Evolutionary conservation across 2,113 vertebrate genomes (phyloP).

Genomic region (Motacilla alba): DNA sequence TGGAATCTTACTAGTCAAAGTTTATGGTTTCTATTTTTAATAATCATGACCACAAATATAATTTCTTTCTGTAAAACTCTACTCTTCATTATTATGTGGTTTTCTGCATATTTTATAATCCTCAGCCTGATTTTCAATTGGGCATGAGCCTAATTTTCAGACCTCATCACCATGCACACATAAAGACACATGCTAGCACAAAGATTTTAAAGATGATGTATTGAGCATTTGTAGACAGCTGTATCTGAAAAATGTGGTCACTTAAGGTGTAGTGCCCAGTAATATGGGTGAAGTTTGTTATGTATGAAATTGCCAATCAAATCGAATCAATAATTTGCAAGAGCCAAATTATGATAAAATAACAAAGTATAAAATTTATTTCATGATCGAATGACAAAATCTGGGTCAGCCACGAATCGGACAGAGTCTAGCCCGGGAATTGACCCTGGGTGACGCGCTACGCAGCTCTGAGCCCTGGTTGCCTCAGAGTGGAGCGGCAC

Average conservation of each 20-base stretch:
- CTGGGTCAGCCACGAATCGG: no score
- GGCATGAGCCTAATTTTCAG: not conserved
- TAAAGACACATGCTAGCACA: not conserved
- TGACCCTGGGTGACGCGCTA: no score
- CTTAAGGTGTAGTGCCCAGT: not conserved
- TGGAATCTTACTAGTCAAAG: not conserved
- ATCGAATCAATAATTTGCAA: no score
- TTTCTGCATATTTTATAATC: not conserved
- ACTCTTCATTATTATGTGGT: not conserved
- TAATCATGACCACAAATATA: not conserved
- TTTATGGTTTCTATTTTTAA: not conserved
- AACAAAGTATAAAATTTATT: no score
- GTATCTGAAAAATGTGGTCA: not conserved
- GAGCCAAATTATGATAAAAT: no score
- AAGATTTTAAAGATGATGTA: not conserved
- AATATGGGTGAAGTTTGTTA: not conserved
- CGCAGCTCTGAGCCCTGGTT: no score
- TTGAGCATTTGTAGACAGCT: not conserved
- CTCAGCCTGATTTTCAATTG: not conserved
- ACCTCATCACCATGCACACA: fast-evolving
- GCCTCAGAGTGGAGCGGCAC: no score
- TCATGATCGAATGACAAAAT: no score
- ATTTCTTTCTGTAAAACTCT: not conserved
- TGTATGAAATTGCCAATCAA: no score
- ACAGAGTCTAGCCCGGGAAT: no score